A percentile compares a stretch with the other conserved stretches of the same genome.
Conservation (phyloP, 2,113 vertebrate genomes). For the Marmota monax region DNA sequence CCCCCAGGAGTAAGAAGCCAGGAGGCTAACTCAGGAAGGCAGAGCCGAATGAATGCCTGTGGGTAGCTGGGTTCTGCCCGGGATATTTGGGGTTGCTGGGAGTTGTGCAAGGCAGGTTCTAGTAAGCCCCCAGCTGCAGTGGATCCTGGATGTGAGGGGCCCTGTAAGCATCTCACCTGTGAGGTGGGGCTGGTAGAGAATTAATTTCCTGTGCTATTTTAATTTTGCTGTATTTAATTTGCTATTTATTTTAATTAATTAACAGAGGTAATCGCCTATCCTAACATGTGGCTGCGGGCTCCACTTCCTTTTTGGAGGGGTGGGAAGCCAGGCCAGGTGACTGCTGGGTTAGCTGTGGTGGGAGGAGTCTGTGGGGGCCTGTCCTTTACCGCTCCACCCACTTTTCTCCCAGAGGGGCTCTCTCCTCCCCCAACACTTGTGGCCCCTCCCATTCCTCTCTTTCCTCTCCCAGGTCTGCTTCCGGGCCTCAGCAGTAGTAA, state of each 20-base stretch:
- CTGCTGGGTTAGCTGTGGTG: background rate
- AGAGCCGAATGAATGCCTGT: background rate
- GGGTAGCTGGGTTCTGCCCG: background rate
- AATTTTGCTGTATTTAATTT: slow-evolving; percentile 93
- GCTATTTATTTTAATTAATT: slow-evolving; percentile 93
- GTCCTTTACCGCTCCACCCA: background rate
- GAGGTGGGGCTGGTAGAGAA: slow-evolving; percentile 89
- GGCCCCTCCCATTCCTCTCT: background rate
- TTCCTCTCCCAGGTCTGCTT: background rate
- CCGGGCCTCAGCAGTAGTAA: background rate
- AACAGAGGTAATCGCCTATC: slow-evolving; percentile 86
- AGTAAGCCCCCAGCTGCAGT: slow-evolving; percentile 63
- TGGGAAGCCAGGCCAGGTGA: slow-evolving; percentile 41
- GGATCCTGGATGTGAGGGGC: slow-evolving; percentile 82
- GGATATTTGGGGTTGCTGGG: background rate
- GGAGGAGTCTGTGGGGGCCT: background rate
- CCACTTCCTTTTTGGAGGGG: slow-evolving; percentile 64
- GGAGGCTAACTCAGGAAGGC: background rate
- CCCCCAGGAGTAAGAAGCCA: background rate
- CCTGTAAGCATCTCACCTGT: slow-evolving; percentile 88
- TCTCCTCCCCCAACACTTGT: background rate
- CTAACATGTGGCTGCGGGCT: slow-evolving; percentile 83
- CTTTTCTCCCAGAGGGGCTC: background rate
- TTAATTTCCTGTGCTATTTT: slow-evolving; percentile 93
- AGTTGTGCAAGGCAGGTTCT: background rate